Percentiles rank a stretch among this genome's conserved stretches.
These are phyloP conservation scores for Eclectus roratus DNA, from an alignment of 2,113 vertebrate species.

Conservation along the genomic window DNA sequence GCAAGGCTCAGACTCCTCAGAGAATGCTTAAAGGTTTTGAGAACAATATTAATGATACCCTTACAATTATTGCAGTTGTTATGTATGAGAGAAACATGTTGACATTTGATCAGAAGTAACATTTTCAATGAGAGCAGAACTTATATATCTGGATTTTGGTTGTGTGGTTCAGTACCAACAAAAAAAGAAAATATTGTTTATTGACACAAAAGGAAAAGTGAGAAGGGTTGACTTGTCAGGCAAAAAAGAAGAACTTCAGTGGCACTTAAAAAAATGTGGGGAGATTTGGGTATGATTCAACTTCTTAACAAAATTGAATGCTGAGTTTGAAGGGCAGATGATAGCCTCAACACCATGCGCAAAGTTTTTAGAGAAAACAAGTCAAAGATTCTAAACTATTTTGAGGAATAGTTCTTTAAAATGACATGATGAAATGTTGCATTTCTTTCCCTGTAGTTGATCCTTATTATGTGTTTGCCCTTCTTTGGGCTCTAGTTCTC, in stretches of 20 bases:
- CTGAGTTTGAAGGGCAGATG: not conserved
- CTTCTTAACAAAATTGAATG: not conserved
- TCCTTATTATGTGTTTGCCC: fast-evolving
- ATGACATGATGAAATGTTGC: not conserved
- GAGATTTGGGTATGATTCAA: not conserved
- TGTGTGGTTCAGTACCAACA: not conserved
- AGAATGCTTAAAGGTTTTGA: not conserved
- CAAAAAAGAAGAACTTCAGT: not conserved
- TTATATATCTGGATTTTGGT: not conserved
- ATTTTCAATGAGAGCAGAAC: not conserved
- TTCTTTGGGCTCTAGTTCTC: not conserved
- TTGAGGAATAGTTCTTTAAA: not conserved
- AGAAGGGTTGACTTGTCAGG: not conserved
- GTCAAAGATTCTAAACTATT: not conserved
- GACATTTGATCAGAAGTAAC: not conserved
- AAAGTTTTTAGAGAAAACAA: not conserved
- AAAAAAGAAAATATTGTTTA: not conserved
- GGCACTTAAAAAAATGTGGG: not conserved
- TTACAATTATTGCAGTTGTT: not conserved
- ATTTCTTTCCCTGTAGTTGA: not conserved
- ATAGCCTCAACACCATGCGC: not conserved
- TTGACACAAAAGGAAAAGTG: not conserved
- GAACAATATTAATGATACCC: not conserved
- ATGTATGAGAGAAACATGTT: not conserved
- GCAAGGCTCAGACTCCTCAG: not conserved